Evolutionary conservation across 2,888 invertebrate genomes (phyloP).

Genomic region (Synergus itoensis): DNA sequence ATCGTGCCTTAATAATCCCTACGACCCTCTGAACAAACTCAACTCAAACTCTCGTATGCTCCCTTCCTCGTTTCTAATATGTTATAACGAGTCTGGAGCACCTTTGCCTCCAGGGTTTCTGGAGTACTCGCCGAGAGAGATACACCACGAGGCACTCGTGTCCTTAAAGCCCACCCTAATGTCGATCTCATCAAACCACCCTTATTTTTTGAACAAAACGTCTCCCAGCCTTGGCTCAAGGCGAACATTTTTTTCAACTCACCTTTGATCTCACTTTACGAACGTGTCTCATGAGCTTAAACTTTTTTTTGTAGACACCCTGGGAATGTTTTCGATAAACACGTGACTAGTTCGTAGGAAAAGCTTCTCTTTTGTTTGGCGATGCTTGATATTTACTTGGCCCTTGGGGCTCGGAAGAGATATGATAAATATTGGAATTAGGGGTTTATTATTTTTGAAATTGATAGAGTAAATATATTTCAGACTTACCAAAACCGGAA

Average conservation of each 20-base stretch:
- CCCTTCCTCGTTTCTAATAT: slow-evolving; percentile 56
- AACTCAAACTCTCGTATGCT: slow-evolving; percentile 48
- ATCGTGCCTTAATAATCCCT: slow-evolving; percentile 51
- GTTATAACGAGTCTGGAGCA: slow-evolving; percentile 57
- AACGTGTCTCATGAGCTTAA: slow-evolving; percentile 27
- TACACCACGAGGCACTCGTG: slow-evolving; percentile 56
- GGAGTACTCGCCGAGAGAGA: slow-evolving; percentile 50
- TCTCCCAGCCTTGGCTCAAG: slow-evolving; percentile 13
- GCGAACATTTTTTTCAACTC: slow-evolving; percentile 34
- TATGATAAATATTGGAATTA: slow-evolving; percentile 16
- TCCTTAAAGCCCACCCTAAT: slow-evolving; percentile 50
- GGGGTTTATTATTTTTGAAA: slow-evolving; percentile 18
- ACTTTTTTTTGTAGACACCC: not conserved
- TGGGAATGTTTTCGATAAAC: not conserved
- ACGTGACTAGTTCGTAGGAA: slow-evolving; percentile 15
- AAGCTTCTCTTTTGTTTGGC: slow-evolving; percentile 1
- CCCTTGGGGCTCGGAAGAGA: not conserved
- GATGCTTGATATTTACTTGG: slow-evolving; percentile 15
- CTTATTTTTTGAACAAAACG: slow-evolving; percentile 8
- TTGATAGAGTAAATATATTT: not conserved
- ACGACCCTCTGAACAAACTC: slow-evolving; percentile 57
- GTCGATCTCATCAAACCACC: slow-evolving; percentile 49
- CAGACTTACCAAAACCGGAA: not conserved
- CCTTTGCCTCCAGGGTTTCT: slow-evolving; percentile 48
- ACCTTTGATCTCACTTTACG: slow-evolving; percentile 35